Evolutionary conservation across 2,888 invertebrate species (phyloP).

Genomic region (Rhogogaster chlorosoma): DNA sequence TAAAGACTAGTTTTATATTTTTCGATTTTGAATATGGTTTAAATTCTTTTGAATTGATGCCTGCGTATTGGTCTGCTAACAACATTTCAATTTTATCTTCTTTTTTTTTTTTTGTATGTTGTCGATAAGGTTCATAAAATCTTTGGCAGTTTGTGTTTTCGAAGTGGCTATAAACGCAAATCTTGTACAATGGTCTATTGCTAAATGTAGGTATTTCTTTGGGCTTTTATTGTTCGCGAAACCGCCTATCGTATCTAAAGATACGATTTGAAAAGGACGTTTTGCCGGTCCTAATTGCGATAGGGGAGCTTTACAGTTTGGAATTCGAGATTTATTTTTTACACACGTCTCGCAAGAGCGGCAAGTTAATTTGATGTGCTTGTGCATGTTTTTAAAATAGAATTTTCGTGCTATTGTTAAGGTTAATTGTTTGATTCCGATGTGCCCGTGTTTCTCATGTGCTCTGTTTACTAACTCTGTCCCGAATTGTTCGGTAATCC

Average conservation of each 20-base stretch:
- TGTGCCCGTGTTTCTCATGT: slow-evolving; percentile 50
- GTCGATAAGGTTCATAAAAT: slow-evolving; percentile 54
- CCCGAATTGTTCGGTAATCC: slow-evolving; percentile 50
- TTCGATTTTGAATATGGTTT: slow-evolving; percentile 52
- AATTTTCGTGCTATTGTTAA: slow-evolving; percentile 37
- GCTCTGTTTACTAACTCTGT: slow-evolving; percentile 44
- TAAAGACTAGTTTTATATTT: slow-evolving; percentile 53
- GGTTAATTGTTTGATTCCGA: slow-evolving; percentile 46
- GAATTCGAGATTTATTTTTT: slow-evolving; percentile 10
- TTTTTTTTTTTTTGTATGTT: slow-evolving; percentile 50
- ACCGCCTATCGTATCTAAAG: slow-evolving; percentile 55
- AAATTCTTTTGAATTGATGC: slow-evolving; percentile 57
- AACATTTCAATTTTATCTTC: slow-evolving; percentile 30
- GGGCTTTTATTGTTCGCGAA: slow-evolving; percentile 54
- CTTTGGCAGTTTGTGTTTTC: slow-evolving; percentile 50
- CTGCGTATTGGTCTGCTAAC: slow-evolving; percentile 57
- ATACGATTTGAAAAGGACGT: slow-evolving; percentile 55
- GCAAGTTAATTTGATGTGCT: slow-evolving; percentile 21
- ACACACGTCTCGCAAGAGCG: slow-evolving; percentile 21
- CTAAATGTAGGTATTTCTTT: slow-evolving; percentile 55
- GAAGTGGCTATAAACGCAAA: slow-evolving; percentile 52
- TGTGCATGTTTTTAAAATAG: no score
- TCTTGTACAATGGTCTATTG: slow-evolving; percentile 55
- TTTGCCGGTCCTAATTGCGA: slow-evolving; percentile 44
- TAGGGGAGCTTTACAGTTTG: neutral